These are phyloP conservation scores for Ceuthmochares aereus DNA, from an alignment of 2,113 vertebrate genomes.

Conservation along the genomic window DNA sequence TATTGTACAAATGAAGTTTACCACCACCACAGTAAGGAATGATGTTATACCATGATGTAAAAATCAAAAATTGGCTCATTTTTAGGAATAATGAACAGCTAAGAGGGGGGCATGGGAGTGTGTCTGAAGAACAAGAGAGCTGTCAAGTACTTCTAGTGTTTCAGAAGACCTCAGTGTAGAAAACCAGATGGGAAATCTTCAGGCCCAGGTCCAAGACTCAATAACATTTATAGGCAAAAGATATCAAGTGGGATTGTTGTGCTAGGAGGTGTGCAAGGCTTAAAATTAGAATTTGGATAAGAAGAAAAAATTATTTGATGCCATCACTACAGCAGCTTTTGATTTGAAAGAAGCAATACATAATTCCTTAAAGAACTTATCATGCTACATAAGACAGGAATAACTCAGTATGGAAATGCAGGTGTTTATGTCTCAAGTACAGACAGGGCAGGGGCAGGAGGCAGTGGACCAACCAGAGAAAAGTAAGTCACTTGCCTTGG, in stretches of 20 bases:
- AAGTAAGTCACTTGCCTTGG: background rate
- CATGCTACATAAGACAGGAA: background rate
- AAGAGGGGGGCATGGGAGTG: background rate
- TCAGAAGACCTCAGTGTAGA: background rate
- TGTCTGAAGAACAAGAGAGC: background rate
- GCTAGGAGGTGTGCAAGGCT: background rate
- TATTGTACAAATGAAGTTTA: background rate
- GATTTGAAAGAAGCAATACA: background rate
- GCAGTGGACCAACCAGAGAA: background rate
- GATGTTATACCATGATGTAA: background rate
- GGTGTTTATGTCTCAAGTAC: background rate
- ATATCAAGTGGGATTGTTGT: fast-evolving
- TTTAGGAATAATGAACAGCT: background rate
- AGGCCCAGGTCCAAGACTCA: background rate
- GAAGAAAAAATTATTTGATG: background rate
- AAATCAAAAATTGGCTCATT: background rate
- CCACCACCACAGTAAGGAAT: background rate
- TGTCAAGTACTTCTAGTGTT: background rate
- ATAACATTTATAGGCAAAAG: background rate
- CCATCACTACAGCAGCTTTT: background rate
- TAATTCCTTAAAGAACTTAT: background rate
- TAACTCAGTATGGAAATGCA: background rate
- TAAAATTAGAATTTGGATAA: background rate
- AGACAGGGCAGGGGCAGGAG: background rate
- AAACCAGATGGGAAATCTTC: background rate